A percentile compares a stretch with the other conserved stretches of the same genome.
Evolutionary conservation across 2,797 vertebrate species (phyloP).

Genomic region (Tapera naevia): DNA sequence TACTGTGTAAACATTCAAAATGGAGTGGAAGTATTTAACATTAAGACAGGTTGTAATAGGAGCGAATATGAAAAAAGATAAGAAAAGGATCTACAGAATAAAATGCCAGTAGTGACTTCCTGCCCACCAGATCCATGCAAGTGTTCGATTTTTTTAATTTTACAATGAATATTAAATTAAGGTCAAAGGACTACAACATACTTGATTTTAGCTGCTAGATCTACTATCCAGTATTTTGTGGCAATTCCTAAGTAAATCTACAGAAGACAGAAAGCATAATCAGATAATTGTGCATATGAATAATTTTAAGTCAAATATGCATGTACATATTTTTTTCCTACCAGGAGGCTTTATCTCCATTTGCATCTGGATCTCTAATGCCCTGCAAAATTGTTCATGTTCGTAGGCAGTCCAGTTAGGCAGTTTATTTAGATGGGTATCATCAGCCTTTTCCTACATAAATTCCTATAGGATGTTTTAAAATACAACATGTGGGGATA

Average conservation of each 20-base stretch:
- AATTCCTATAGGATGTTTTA: neutral
- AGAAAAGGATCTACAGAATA: neutral
- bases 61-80: neutral
- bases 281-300: neutral
- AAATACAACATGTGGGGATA: neutral
- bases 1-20: neutral
- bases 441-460: neutral
- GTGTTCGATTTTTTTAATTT: neutral
- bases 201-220: neutral
- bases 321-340: neutral
- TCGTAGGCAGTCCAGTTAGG: neutral
- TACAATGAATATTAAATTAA: neutral
- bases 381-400: neutral
- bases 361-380: neutral
- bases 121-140: fast-evolving
- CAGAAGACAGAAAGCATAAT: neutral
- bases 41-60: neutral
- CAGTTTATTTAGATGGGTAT: neutral
- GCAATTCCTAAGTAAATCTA: neutral
- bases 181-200: neutral
- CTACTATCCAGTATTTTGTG: neutral
- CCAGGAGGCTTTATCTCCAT: neutral
- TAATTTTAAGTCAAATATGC: neutral
- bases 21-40: neutral
- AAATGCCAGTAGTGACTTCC: neutral